These are phyloP conservation scores for Galleria mellonella DNA, from an alignment of 1,140 invertebrate genomes.

Conservation along the genomic window DNA sequence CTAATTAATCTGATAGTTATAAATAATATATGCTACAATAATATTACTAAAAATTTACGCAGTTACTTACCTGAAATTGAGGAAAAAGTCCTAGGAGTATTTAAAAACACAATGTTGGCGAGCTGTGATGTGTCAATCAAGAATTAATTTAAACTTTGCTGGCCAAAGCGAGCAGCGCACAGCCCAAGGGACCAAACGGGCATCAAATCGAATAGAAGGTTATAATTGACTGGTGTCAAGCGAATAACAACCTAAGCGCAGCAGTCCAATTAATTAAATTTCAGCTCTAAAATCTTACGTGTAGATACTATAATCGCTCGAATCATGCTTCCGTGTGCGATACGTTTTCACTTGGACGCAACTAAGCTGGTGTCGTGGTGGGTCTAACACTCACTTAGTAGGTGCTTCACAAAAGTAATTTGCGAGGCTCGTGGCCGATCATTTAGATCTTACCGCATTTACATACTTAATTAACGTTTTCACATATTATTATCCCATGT, in stretches of 20 bases:
- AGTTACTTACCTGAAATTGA: too few species aligned
- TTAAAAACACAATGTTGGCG: conserved; percentile 54
- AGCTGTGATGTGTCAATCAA: conserved; percentile 62
- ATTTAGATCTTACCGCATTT: conserved; percentile 43
- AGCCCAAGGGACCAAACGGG: conserved; percentile 51
- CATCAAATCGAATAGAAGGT: conserved; percentile 68
- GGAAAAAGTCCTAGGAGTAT: conserved; percentile 19
- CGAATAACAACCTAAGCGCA: conserved; percentile 43
- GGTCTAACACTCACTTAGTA: conserved; percentile 45
- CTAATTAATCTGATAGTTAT: too few species aligned
- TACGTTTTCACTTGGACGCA: conserved; percentile 16
- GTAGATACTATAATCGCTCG: conserved; percentile 24
- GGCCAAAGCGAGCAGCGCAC: conserved; percentile 50
- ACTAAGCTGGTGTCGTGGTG: conserved; percentile 26
- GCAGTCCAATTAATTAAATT: conserved; percentile 30
- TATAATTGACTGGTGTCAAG: conserved; percentile 58
- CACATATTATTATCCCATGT: conserved; percentile 37
- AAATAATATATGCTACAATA: not conserved
- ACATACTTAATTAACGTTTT: conserved; percentile 55
- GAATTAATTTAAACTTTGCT: conserved; percentile 71
- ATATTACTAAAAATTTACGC: too few species aligned
- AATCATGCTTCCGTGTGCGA: conserved; percentile 8
- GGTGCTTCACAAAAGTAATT: conserved; percentile 50
- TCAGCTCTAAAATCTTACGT: conserved; percentile 21
- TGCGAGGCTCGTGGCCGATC: conserved; percentile 34